Evolutionary conservation across 2,113 vertebrate genomes (phyloP).

Genomic region (Bos indicus): DNA sequence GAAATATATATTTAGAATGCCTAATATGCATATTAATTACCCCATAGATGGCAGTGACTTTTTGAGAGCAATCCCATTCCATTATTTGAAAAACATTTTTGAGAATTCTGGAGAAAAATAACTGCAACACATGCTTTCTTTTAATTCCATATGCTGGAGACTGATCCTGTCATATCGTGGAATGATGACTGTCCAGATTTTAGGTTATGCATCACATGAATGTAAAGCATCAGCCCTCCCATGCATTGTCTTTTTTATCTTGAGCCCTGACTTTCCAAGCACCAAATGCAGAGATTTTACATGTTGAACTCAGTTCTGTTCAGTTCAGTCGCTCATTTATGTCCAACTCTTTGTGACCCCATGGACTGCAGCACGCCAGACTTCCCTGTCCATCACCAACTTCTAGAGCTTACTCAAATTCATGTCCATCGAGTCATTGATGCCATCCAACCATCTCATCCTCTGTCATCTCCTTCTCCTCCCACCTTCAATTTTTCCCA

Average conservation of each 20-base stretch:
- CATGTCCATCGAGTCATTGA: neutral
- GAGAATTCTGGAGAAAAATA: slow-evolving; percentile 58
- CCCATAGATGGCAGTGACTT: slow-evolving; percentile 67
- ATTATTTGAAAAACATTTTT: slow-evolving; percentile 64
- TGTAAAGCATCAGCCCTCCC: neutral
- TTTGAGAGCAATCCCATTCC: slow-evolving; percentile 71
- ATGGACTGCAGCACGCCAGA: neutral
- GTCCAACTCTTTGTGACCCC: neutral
- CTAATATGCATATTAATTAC: slow-evolving; percentile 80
- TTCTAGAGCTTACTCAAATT: neutral
- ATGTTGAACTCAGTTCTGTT: neutral
- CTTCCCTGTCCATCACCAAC: neutral
- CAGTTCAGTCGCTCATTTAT: rapidly evolving
- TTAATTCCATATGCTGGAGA: slow-evolving; percentile 54
- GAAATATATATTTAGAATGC: slow-evolving; percentile 80
- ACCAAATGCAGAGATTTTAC: neutral
- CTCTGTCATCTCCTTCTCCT: neutral
- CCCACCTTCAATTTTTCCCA: neutral
- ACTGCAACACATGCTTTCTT: slow-evolving; percentile 36
- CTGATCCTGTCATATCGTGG: neutral
- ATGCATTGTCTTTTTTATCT: neutral
- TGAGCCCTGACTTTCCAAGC: neutral
- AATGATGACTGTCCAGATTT: slow-evolving; percentile 15
- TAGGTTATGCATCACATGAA: neutral
- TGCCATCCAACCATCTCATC: neutral